phyloP scores from a whole-genome alignment of 2,888 invertebrate genomes.

The Heliconius ismenius region DNA sequence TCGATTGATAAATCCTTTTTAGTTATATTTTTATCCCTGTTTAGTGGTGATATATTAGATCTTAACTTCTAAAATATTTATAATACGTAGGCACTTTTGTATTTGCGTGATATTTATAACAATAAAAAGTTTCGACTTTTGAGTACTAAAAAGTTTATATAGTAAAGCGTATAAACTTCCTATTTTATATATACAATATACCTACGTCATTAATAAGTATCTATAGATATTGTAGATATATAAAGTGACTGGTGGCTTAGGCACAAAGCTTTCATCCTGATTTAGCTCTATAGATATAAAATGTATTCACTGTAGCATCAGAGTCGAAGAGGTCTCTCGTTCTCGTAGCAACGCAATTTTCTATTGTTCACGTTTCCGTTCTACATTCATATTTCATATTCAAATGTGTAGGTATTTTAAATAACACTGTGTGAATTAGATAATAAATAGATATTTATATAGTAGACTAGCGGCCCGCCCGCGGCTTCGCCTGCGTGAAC shows the following conservation, averaged over 20 bases:
- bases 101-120: not conserved
- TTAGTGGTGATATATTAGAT: not conserved
- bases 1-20: not conserved
- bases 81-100: not conserved
- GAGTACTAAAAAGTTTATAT: not conserved
- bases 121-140: not conserved
- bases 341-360: slow-evolving; percentile 4
- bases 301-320: not conserved
- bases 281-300: not conserved
- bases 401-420: not conserved
- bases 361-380: slow-evolving; percentile 1
- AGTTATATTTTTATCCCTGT: not conserved
- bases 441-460: not conserved
- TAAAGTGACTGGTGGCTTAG: not conserved
- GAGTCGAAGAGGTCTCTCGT: slow-evolving; percentile 2
- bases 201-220: no score
- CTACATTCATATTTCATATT: not conserved
- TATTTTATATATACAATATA: not conserved
- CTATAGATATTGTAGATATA: not conserved
- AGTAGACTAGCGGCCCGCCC: no score
- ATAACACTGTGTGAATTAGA: not conserved
- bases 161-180: not conserved
- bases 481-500: no score
- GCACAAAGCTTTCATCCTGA: not conserved
- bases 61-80: not conserved